Conservation (phyloP, 1,140 invertebrate genomes). For the Sitobion miscanthi region DNA sequence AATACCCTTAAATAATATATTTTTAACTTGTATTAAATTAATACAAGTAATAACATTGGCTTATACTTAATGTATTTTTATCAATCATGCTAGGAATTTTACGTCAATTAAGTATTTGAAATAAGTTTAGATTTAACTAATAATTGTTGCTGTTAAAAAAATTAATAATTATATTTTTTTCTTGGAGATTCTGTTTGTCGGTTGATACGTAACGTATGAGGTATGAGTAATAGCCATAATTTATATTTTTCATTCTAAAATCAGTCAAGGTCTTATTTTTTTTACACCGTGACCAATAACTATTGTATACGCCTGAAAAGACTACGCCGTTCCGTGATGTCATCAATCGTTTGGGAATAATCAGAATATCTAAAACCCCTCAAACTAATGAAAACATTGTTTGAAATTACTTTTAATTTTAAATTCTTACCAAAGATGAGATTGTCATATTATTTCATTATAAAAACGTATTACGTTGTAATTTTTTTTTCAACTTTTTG, state of each 20-base stretch:
- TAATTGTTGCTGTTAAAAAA: neutral
- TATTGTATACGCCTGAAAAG: neutral
- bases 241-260: neutral
- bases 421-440: neutral
- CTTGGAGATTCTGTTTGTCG: neutral
- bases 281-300: neutral
- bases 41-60: neutral
- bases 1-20: neutral
- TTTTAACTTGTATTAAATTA: neutral
- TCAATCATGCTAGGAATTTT: neutral
- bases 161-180: neutral
- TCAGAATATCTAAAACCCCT: neutral
- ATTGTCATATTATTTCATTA: neutral
- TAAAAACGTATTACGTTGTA: neutral
- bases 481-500: neutral
- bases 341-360: constrained; percentile 3
- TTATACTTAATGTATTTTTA: neutral
- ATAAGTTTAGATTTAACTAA: neutral
- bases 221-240: neutral
- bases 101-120: neutral
- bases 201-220: neutral
- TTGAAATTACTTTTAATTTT: neutral
- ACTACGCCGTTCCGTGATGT: neutral
- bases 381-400: neutral
- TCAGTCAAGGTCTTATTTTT: neutral